These are phyloP conservation scores for Ictidomys tridecemlineatus DNA, from an alignment of 2,113 vertebrate species.

Conservation along the genomic window DNA sequence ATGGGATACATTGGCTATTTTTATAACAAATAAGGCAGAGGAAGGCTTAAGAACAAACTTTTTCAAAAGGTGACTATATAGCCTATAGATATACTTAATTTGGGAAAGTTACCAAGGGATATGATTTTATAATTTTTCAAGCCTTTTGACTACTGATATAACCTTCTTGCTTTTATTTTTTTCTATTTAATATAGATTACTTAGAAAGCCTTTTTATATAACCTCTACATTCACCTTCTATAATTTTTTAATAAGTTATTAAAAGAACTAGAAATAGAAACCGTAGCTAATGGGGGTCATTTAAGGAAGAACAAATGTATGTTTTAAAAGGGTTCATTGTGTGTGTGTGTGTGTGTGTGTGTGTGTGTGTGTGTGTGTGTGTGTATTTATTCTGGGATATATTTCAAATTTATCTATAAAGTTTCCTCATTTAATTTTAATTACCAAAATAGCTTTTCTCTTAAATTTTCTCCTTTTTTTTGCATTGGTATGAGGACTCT, in stretches of 20 bases:
- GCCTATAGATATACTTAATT: background rate
- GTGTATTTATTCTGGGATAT: background rate
- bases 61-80: background rate
- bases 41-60: background rate
- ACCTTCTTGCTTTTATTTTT: background rate
- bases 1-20: background rate
- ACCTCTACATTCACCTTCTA: background rate
- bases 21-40: background rate
- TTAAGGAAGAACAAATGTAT: background rate
- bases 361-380: too few species aligned
- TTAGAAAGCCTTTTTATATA: background rate
- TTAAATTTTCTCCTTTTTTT: background rate
- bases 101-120: background rate
- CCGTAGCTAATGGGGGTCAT: background rate
- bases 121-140: background rate
- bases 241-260: constrained; percentile 6
- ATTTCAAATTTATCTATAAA: background rate
- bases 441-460: background rate
- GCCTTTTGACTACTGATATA: background rate
- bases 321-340: background rate
- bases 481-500: background rate
- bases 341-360: too few species aligned
- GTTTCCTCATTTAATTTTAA: background rate
- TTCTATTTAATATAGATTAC: constrained; percentile 19
- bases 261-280: background rate